Evolutionary conservation across 2,888 invertebrate species (phyloP).

Genomic region (Alloplasta piceator): DNA sequence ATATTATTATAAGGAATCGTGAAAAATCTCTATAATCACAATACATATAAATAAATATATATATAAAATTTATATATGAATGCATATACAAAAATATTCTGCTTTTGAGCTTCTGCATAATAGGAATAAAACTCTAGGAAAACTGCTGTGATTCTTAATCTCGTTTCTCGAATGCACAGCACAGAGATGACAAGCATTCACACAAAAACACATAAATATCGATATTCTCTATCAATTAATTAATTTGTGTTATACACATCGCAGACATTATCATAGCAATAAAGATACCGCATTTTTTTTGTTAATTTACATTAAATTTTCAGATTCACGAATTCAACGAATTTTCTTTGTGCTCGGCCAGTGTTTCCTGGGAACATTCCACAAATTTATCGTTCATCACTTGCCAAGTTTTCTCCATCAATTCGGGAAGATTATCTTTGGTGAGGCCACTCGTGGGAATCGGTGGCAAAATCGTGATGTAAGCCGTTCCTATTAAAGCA

Average conservation of each 20-base stretch:
- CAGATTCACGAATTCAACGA: constrained; percentile 22
- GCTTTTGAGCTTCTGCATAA: too few relatives aligned
- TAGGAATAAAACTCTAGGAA: constrained; percentile 7
- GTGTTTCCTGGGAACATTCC: constrained; percentile 83
- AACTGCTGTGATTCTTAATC: background rate
- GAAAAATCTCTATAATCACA: too few relatives aligned
- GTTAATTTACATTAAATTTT: background rate
- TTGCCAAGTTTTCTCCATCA: constrained; percentile 88
- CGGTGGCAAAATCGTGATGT: constrained; percentile 89
- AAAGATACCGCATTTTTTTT: background rate
- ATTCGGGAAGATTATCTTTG: constrained; percentile 86
- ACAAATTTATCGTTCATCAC: constrained; percentile 88
- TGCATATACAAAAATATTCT: too few relatives aligned
- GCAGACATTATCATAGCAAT: background rate
- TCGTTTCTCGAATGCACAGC: constrained; percentile 22
- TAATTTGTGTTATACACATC: constrained; percentile 9
- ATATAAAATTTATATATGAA: constrained; percentile 20
- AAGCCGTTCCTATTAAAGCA: constrained; percentile 86
- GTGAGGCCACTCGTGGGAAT: constrained; percentile 87
- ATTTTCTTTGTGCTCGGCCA: constrained; percentile 66
- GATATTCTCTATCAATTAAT: constrained; percentile 2
- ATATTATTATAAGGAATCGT: too few relatives aligned
- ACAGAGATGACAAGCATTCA: constrained; percentile 1
- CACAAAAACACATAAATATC: background rate
- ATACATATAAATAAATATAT: constrained; percentile 7